These are phyloP conservation scores for Epizoanthus stellaris DNA, from an alignment of 92 coral and sea anemone genomes.

Conservation along the genomic window DNA sequence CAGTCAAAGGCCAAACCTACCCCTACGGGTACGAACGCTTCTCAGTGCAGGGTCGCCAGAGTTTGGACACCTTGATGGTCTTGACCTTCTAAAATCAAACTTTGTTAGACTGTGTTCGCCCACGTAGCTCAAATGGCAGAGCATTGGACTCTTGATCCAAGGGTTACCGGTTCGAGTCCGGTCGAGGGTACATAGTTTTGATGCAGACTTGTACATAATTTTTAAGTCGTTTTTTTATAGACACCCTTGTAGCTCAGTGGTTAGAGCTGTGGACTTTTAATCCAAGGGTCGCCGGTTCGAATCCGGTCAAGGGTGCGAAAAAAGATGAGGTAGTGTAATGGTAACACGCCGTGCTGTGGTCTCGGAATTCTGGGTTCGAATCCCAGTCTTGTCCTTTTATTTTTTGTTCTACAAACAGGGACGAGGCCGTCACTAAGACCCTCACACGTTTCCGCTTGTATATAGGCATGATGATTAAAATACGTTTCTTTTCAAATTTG, in stretches of 20 bases:
- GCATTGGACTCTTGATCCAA: too few species aligned
- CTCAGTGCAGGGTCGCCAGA: too few species aligned
- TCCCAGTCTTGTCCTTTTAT: background rate
- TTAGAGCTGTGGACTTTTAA: background rate
- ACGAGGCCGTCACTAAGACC: background rate
- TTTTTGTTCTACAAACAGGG: background rate
- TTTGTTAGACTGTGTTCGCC: too few species aligned
- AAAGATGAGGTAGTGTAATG: background rate
- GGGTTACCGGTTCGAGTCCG: too few species aligned
- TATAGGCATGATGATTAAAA: background rate
- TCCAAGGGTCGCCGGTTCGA: background rate
- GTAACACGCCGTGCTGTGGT: background rate
- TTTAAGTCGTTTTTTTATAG: background rate
- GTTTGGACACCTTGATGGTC: too few species aligned
- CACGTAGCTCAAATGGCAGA: too few species aligned
- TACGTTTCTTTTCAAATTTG: background rate
- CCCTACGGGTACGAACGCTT: too few species aligned
- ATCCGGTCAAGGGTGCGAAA: background rate
- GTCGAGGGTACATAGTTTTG: too few species aligned
- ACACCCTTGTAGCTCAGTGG: background rate
- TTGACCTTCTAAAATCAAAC: too few species aligned
- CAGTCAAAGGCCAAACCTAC: too few species aligned
- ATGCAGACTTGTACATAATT: background rate
- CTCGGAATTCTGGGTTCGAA: too few species aligned
- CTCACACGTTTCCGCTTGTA: conserved; percentile 1